These are phyloP conservation scores for Colletes gigas DNA, from an alignment of 1,140 invertebrate genomes.

Conservation along the genomic window DNA sequence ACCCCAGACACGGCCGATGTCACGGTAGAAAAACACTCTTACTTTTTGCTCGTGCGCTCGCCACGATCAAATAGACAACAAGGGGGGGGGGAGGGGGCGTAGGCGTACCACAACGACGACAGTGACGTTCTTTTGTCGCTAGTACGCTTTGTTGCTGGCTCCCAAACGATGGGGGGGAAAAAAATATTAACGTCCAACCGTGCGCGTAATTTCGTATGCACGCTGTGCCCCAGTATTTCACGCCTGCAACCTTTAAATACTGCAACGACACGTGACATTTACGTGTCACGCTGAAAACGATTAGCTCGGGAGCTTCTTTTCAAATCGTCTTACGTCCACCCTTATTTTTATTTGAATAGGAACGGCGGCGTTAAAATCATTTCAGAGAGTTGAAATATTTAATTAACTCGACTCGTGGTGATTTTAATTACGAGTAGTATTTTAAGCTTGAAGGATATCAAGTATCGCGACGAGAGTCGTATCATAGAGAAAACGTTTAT, in stretches of 20 bases:
- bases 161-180: background rate
- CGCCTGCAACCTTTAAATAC: background rate
- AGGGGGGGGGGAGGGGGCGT: background rate
- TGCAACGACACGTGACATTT: background rate
- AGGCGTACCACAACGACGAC: background rate
- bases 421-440: too few relatives aligned
- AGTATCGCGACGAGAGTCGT: too few relatives aligned
- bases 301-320: background rate
- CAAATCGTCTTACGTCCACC: too few relatives aligned
- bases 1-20: background rate
- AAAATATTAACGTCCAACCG: background rate
- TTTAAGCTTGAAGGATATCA: too few relatives aligned
- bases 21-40: background rate
- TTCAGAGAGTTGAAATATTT: too few relatives aligned
- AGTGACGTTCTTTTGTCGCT: background rate
- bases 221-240: background rate
- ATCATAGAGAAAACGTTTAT: too few relatives aligned
- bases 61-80: too few relatives aligned
- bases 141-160: background rate
- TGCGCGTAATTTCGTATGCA: conserved; percentile 1
- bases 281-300: background rate
- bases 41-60: background rate
- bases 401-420: too few relatives aligned
- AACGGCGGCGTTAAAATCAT: too few relatives aligned
- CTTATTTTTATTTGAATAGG: too few relatives aligned